Base-by-base conservation (phyloP, 2,888 invertebrate species). In the Dromius quadrimaculatus region DNA sequence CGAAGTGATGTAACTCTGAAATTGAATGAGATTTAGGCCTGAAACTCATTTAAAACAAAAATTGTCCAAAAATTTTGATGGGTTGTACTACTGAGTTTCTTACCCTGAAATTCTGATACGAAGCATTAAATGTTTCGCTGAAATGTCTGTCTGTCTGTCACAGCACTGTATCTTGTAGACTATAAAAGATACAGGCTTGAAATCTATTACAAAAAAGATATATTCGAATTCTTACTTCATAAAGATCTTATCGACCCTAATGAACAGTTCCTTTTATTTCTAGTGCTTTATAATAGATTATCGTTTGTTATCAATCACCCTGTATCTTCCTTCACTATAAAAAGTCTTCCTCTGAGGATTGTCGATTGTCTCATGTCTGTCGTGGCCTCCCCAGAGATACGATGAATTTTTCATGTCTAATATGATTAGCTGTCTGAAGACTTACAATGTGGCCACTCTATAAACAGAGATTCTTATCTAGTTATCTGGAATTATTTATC, bases 391-490 rank as follows among this genome's bases (percentile, higher is more conserved):
- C 65, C 20, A 13, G 65, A 65, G 65, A 50, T 34, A 32, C 36
- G 36, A 36, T 65, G 65, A 65, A 65, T 65, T 47, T 50, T 65
- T 65, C 65, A 65, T 65, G 50, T 34, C 47, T 45, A 65, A 65
- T 50, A 65, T 65, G 65, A 65, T 65, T 65, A 65, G 65, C 47
- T 65, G 38, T 28, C 15, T 41, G 13, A 2, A 11, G n/a, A 28
- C 28, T 28, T 38, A 38, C 38, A n/a, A n/a, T n/a, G 8, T 2
- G 38, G 13, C 38, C 11, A 8, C 50, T 47, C 22, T 43, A 47
- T 11, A n/a, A n/a, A 9, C 4, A 15, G 15, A 54, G 50, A 54
- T 54, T 28, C 28, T 6, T 54, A 54, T 54, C 50, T n/a, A 28
- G 23, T 54, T 54, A 54, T 54, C 50, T 54, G 50, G 50, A 54